A percentile compares a stretch with the other conserved stretches of the same genome.
phyloP scores from a whole-genome alignment of 2,113 vertebrate species.

The Garra rufa region DNA sequence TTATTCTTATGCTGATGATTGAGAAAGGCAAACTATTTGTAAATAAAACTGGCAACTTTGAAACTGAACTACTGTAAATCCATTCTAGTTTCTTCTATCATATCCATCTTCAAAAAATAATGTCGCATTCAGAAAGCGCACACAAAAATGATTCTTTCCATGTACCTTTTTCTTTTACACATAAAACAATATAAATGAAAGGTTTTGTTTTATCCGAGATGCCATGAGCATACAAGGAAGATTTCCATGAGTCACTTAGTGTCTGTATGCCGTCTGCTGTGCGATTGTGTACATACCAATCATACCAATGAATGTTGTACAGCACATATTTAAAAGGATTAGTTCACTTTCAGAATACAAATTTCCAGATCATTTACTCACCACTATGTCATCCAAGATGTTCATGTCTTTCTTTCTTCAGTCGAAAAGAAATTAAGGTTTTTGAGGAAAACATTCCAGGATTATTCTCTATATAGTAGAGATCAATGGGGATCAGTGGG shows the following conservation, averaged over 20 bases:
- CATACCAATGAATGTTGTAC: too few species aligned
- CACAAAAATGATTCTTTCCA: neutral
- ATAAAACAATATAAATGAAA: neutral
- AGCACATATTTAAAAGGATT: too few species aligned
- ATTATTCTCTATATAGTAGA: too few species aligned
- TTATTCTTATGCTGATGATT: neutral
- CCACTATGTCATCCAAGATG: too few species aligned
- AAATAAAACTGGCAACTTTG: neutral
- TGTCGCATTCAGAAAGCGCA: neutral
- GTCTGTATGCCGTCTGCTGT: neutral
- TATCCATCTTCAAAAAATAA: neutral
- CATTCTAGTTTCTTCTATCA: neutral
- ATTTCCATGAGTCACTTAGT: neutral
- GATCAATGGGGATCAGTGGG: too few species aligned
- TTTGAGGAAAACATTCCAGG: too few species aligned
- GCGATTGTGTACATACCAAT: too few species aligned
- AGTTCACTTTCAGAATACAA: too few species aligned
- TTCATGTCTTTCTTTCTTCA: too few species aligned
- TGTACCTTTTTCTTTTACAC: neutral
- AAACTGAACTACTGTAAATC: neutral
- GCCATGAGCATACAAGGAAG: neutral
- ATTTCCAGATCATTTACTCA: too few species aligned
- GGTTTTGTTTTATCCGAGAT: neutral
- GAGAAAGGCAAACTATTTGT: neutral
- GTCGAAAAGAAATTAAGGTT: too few species aligned